Evolutionary conservation across 92 coral and sea anemone genomes (phyloP).

Genomic region (Epizoanthus fatuus): DNA sequence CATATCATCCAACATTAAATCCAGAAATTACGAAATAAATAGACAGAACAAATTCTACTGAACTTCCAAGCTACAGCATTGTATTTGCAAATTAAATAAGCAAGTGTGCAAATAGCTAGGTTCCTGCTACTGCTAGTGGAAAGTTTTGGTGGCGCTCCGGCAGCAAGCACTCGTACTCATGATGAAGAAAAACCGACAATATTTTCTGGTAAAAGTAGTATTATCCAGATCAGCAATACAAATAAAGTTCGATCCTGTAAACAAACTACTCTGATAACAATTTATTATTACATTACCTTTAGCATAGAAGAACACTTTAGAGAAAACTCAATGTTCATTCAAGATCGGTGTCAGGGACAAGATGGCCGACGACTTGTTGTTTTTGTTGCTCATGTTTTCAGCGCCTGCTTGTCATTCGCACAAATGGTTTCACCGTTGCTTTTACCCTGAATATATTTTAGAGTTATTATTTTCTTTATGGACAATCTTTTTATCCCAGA

Average conservation of each 20-base stretch:
- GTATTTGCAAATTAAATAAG: too few species aligned
- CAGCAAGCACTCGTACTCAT: too few species aligned
- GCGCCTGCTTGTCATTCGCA: too few species aligned
- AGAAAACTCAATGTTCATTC: neutral
- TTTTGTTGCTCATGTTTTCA: slow-evolving; percentile 23
- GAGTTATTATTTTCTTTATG: neutral
- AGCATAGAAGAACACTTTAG: neutral
- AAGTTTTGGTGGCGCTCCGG: too few species aligned
- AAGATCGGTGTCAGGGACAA: slow-evolving; percentile 2
- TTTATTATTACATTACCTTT: neutral
- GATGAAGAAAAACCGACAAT: too few species aligned
- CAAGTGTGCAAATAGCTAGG: too few species aligned
- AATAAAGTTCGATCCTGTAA: neutral
- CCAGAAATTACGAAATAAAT: too few species aligned
- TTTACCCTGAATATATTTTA: neutral
- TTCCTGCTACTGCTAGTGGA: too few species aligned
- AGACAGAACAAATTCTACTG: too few species aligned
- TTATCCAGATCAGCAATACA: neutral
- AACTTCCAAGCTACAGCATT: too few species aligned
- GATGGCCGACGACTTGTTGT: slow-evolving; percentile 33
- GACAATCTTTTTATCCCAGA: neutral
- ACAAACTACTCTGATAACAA: neutral
- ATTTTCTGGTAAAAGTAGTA: neutral
- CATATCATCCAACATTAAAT: too few species aligned
- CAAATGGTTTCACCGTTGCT: neutral